Evolutionary conservation across 2,797 vertebrate species (phyloP), one percentile per base, ranked within the genome.

Genomic region (Tinamus major): DNA sequence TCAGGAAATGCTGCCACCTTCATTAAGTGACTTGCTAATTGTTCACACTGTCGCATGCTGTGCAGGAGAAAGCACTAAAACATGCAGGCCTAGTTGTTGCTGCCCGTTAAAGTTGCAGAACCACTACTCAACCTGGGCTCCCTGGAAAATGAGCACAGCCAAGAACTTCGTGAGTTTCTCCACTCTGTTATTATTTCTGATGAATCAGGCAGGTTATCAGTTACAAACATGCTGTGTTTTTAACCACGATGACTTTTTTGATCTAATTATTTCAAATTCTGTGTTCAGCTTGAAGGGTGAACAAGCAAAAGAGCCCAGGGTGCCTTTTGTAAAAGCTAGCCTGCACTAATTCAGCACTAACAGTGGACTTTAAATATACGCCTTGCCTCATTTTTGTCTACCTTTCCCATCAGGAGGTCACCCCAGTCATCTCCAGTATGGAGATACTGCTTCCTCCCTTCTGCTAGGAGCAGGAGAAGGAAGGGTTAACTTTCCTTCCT

Each of bases 401-500:
- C 62, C 55, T 17, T 39, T 12, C 53, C 37, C 31, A 1, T 1
- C 19, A 1, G 0, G 10, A 23, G 46, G 48, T 53, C 37, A 10
- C 53, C 1, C 11, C 10, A 0, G 7, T 74, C n/a, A 5, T 46
- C 20, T 65, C 55, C 39, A 8, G 68, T 59, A 0, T 1, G 8
- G 58, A 37, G 26, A 1, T 10, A 15, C 59, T 1, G n/a, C 39
- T 61, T 51, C 35, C 41, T 42, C 42, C 9, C 7, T 14, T 39
- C 18, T 4, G 51, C 65, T 58, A 19, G 8, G 1, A 2, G 55
- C 59, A 76, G 92, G 33, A 26, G 67, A 58, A 6, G 27, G 42
- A 95, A 84, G 95, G 75, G 95, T 96, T 97, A 96, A 96, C 65
- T 20, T 68, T 69, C 83, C 75, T 67, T 15, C 53, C 64, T 29